Percentiles rank a stretch among this genome's conserved stretches.
Conservation (phyloP, 2,888 invertebrate genomes). For the Drosophila paracracens region DNA sequence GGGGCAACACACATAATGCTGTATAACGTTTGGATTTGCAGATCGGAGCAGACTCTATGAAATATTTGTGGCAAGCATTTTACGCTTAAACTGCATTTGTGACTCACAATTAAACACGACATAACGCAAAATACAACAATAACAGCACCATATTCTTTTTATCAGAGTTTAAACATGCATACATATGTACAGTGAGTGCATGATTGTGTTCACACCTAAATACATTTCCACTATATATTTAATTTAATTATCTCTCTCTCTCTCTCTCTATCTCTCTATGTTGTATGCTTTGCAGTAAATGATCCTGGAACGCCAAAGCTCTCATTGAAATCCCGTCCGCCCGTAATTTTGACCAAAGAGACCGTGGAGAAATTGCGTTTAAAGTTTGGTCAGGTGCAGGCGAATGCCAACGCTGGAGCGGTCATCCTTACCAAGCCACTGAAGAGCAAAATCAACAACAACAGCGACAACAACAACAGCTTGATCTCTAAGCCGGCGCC, state of each 20-base stretch:
- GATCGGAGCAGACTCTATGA: neutral
- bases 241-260: neutral
- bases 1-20: constrained; percentile 2
- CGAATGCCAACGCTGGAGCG: constrained; percentile 43
- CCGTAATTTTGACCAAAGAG: constrained; percentile 65
- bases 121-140: neutral
- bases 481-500: neutral
- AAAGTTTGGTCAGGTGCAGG: constrained; percentile 63
- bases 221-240: constrained; percentile 1
- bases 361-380: constrained; percentile 65
- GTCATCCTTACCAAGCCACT: constrained; percentile 35
- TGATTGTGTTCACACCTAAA: constrained; percentile 1
- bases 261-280: neutral
- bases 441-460: constrained; percentile 19
- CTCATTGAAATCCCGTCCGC: constrained; percentile 52
- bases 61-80: neutral
- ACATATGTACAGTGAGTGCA: neutral
- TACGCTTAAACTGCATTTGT: neutral
- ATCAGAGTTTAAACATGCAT: constrained; percentile 20
- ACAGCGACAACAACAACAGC: constrained; percentile 5
- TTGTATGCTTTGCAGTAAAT: constrained; percentile 4
- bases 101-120: constrained; percentile 15
- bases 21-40: constrained; percentile 16
- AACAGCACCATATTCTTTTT: constrained; percentile 10
- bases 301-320: constrained; percentile 33